Evolutionary conservation across 2,888 invertebrate species (phyloP), one percentile per base, ranked within the genome.

Genomic region (Willowsia nigromaculata): DNA sequence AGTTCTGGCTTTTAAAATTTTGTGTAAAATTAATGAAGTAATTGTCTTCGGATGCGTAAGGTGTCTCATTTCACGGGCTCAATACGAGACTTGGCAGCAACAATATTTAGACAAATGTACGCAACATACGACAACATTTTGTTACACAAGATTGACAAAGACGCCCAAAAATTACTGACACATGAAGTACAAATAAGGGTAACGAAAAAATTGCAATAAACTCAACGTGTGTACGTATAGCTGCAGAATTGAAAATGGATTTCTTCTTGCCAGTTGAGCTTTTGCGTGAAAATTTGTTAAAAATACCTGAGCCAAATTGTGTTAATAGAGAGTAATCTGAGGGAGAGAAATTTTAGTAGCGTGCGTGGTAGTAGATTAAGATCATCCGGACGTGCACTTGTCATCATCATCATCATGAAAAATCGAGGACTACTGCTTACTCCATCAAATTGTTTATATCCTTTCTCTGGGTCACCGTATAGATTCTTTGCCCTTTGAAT

Each of bases 401-500:
- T 37, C 83, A 83, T 87, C 90, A 47, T 90, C 88, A 62, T 85
- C 56, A 50, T 25, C 7, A 71, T 47, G 74, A 47, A 22, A 47
- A 74, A 27, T 50, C 13, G 43, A 76, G 30, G 65, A 78, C 80
- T 80, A 33, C 22, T 15, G 68, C 90, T 76, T 84, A 84, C 84
- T 71, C 84, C 84, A 43, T 71, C 50, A 50, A 7, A 78, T 11
- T 80, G 47, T 37, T 86, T 65, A 40, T 50, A 62, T 53, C 74
- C 53, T 53, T 87, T 87, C 4, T 87, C 71, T 5, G 65, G 47
- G 78, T 90, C 90, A 25, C 88, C 87, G 5, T 90, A 91, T 11
- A 91, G 68, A 43, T 37, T 71, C 74, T 91, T 92, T 0, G 93
- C 93, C 78, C 94, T 92, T 85, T 93, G 96, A 91, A 97, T 95